Evolutionary conservation across 2,888 invertebrate genomes (phyloP), one percentile per base, ranked within the genome.

Genomic region (Acrobasis repandana): DNA sequence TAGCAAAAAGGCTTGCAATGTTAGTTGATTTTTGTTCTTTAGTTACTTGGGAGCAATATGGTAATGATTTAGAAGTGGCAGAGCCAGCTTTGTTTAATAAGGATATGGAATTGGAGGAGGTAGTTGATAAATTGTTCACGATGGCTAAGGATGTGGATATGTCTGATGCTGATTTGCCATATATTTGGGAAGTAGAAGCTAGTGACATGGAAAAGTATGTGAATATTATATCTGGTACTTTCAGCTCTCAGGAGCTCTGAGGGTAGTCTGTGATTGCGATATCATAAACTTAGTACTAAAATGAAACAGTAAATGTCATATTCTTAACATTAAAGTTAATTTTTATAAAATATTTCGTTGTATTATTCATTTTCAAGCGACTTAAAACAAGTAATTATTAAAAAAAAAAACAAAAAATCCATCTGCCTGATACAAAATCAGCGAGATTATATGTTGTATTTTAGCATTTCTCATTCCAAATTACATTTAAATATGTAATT

Each of bases 71-170:
- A n/a, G 49, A 14, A 11, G 14, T n/a, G 2, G 48, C 8, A n/a
- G 62, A 64, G 11, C 11, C 9, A 9, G 46, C 34, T 20, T 50
- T 62, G 15, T 62, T 33, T 33, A 33, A 61, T 38, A 36, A 59
- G 20, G 61, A 61, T 57, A 51, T 61, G 36, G 18, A 47, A 16
- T 38, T 58, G 14, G 60, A 61, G 14, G 60, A 60, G 15, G 52
- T 60, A 2, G 14, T 52, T 18, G 60, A 60, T 9, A 60, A 58
- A 46, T 20, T 61, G 36, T 61, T 51, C 3, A 38, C 52, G 48
- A 36, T 48, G 20, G 49, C 56, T 18, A 60, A 46, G 18, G n/a
- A 52, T 34, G 11, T 18, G 9, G 47, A 33, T 34, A 15, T 60
- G 9, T 16, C 48, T n/a, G 11, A 36, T 16, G 36, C 14, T 49